phyloP scores from a whole-genome alignment of 2,888 invertebrate species.

The Julus scandinavius region DNA sequence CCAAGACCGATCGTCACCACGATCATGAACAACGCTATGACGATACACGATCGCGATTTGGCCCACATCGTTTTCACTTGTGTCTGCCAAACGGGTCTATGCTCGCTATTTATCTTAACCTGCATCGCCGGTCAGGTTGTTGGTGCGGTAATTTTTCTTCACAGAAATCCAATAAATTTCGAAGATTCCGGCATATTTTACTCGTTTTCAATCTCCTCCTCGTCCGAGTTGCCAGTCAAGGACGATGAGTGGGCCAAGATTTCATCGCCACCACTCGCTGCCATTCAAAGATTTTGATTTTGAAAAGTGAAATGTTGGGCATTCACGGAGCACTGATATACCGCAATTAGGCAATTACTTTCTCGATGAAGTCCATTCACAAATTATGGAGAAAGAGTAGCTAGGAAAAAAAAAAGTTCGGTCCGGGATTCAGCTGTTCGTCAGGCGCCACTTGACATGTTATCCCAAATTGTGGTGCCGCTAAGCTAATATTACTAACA shows the following conservation, averaged over 20 bases:
- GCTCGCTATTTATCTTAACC: constrained; percentile 1
- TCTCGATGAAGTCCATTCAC: background rate
- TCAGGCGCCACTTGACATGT: background rate
- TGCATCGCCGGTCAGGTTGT: background rate
- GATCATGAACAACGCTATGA: background rate
- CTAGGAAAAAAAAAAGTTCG: background rate
- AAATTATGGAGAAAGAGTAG: too few relatives aligned
- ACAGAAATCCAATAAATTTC: too few relatives aligned
- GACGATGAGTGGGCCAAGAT: too few relatives aligned
- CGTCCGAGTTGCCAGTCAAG: too few relatives aligned
- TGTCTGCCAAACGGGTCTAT: background rate
- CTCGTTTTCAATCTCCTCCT: too few relatives aligned
- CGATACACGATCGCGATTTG: background rate
- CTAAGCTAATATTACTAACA: background rate
- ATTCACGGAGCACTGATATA: background rate
- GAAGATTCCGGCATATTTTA: too few relatives aligned
- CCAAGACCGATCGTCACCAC: background rate
- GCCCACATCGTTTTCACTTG: background rate
- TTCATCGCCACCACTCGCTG: too few relatives aligned
- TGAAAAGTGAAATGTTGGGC: background rate
- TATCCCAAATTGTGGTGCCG: background rate
- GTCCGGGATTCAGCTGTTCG: background rate
- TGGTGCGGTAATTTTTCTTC: background rate
- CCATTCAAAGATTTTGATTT: background rate
- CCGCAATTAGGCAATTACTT: background rate